Conservation (phyloP, 2,113 vertebrate genomes). For the Thalassarche chlororhynchos region DNA sequence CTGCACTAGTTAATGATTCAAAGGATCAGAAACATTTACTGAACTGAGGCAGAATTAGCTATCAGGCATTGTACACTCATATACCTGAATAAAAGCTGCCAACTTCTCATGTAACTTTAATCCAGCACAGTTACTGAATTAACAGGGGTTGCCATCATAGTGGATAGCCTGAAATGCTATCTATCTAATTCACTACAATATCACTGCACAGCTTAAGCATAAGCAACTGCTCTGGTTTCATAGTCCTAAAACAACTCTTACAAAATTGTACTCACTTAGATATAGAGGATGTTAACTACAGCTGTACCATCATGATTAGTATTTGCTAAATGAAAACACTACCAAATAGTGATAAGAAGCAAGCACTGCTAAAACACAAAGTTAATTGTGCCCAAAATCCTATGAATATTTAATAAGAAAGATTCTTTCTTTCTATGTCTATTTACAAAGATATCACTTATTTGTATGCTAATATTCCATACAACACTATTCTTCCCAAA, state of each 20-base stretch:
- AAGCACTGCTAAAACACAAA: not conserved
- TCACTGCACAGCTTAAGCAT: not conserved
- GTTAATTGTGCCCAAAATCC: not conserved
- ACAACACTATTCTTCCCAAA: not conserved
- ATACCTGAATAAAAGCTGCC: not conserved
- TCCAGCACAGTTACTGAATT: not conserved
- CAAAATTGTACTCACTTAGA: not conserved
- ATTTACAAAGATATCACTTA: not conserved
- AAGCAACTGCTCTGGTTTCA: conserved; percentile 6
- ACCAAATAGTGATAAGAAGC: not conserved
- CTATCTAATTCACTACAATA: not conserved
- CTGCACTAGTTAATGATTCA: not conserved
- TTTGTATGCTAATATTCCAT: not conserved
- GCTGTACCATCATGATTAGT: not conserved
- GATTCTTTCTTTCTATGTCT: not conserved
- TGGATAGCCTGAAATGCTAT: not conserved
- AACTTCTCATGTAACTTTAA: conserved; percentile 46
- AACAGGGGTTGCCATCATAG: not conserved
- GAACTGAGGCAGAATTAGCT: not conserved
- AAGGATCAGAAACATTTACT: not conserved
- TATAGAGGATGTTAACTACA: not conserved
- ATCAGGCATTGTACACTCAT: not conserved
- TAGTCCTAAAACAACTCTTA: not conserved
- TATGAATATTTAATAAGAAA: not conserved
- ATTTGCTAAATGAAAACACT: not conserved